These are phyloP conservation scores for Sarotherodon lohbergeri DNA, from an alignment of 2,113 vertebrate genomes.

Conservation along the genomic window DNA sequence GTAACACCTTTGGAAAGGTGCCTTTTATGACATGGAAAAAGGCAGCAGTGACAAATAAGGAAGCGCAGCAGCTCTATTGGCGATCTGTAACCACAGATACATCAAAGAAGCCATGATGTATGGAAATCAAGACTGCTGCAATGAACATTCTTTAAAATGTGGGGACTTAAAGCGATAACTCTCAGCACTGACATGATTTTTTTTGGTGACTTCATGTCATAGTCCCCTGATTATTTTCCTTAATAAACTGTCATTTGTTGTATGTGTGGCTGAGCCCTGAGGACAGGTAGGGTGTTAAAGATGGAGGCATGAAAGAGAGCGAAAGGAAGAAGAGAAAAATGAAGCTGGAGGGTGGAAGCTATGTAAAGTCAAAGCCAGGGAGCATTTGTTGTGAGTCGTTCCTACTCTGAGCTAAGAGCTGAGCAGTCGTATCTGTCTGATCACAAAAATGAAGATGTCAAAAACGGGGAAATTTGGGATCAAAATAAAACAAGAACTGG, in stretches of 20 bases:
- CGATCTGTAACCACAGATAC: not conserved
- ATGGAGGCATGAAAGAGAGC: constrained; percentile 27
- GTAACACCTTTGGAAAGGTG: constrained; percentile 1
- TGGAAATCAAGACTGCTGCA: not conserved
- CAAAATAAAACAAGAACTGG: not conserved
- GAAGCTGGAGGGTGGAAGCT: not conserved
- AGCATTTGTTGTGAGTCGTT: not conserved
- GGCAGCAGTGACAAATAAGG: not conserved
- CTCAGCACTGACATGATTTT: not conserved
- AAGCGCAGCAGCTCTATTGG: not conserved
- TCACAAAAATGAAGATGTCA: not conserved
- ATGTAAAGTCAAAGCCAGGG: constrained; percentile 31
- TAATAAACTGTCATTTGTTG: constrained; percentile 47
- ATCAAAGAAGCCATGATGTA: not conserved
- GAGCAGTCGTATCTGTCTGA: not conserved
- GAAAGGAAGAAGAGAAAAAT: not conserved
- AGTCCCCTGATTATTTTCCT: not conserved
- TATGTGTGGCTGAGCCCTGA: constrained; percentile 13
- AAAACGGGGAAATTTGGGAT: not conserved
- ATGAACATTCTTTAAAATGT: not conserved
- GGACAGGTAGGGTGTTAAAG: not conserved
- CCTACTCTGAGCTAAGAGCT: not conserved
- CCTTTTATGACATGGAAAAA: not conserved
- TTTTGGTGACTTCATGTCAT: not conserved
- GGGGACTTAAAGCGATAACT: not conserved